Base-by-base conservation (phyloP, 2,888 invertebrate species). In the Athripsodes cinereus region DNA sequence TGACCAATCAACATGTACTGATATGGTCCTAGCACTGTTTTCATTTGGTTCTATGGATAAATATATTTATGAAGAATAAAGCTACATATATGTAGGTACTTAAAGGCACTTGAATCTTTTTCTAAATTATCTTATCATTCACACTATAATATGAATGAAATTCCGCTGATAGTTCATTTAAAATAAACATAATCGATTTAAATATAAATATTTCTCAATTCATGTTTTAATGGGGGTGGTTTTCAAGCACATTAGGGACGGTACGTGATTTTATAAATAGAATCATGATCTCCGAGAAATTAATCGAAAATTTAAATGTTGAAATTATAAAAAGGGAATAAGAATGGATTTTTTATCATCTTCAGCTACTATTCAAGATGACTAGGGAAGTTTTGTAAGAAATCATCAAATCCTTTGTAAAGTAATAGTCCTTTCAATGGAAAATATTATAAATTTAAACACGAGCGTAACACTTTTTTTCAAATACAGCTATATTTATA, bases 301-400 rank as follows among this genome's bases (percentile, higher is more conserved):
- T 56, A 55, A 58, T 59, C 56, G 55, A 62, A 58, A 40, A 48
- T 46, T 35, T 53, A 53, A 61, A n/a, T n/a, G n/a, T n/a, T n/a
- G n/a, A n/a, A n/a, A 34, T 51, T 57, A 58, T 44, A 47, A 16
- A 56, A 59, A 51, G 13, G 51, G 50, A 44, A 50, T 55, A 55
- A 35, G 55, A n/a, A n/a, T n/a, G n/a, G n/a, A n/a, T n/a, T 40
- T 46, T 49, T 34, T 22, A 55, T 59, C 59, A 56, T 56, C 53
- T 40, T 13, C 13, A 40, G 40, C 40, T 8, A 40, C 40, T 31
- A 31, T 31, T 40, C 13, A 40, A 40, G 40, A 40, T 40, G 40
- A 40, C 40, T 40, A 13, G 13, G 8, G 16, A 40, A 8, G 40
- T 40, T 40, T 40, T 40, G 5, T 40, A n/a, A 13, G 16, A 40